phyloP scores from a whole-genome alignment of 2,113 vertebrate species.

The Panurus biarmicus region DNA sequence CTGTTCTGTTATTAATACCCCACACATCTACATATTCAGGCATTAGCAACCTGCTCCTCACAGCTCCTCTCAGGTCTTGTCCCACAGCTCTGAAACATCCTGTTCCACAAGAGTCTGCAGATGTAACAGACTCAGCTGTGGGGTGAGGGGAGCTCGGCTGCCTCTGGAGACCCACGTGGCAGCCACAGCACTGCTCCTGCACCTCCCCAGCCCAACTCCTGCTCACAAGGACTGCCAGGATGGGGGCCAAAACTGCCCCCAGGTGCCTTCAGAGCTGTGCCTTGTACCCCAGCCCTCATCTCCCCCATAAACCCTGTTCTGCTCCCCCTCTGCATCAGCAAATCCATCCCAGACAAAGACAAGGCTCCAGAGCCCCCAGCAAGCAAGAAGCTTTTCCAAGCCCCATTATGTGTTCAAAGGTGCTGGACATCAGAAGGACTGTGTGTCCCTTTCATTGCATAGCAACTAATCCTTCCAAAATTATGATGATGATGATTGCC shows the following conservation, averaged over 20 bases:
- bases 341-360: neutral
- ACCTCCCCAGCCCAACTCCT: neutral
- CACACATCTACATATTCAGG: fast-evolving
- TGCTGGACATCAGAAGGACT: neutral
- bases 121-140: too few relatives aligned
- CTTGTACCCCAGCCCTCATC: neutral
- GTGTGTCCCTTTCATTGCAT: neutral
- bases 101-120: fast-evolving
- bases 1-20: neutral
- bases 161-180: fast-evolving
- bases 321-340: neutral
- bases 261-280: neutral
- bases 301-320: fast-evolving
- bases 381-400: neutral
- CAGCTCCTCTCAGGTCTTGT: neutral
- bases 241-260: neutral
- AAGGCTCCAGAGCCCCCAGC: neutral
- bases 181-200: neutral
- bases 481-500: neutral
- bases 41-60: neutral
- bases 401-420: neutral
- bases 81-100: neutral
- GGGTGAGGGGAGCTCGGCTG: neutral
- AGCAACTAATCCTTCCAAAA: neutral
- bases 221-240: neutral